Base-by-base conservation (phyloP, 30 jellyfish, hydroid and myxozoan species). In the Rhopilema esculentum region DNA sequence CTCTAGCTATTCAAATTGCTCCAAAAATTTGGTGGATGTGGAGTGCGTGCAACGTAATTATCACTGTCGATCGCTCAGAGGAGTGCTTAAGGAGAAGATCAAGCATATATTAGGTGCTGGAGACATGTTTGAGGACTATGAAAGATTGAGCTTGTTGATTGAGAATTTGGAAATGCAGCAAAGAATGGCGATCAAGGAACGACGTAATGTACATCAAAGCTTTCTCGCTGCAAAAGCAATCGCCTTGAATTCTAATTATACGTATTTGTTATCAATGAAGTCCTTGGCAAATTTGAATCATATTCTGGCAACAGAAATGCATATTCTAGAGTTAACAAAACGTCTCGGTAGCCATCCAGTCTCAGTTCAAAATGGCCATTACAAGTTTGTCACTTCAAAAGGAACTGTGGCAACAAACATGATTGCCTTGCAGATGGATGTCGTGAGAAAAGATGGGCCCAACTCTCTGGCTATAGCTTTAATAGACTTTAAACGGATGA, bases 1-100 rank as follows among this genome's bases (percentile, higher is more conserved):
- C 66, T 76, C 32, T 15, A 83, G 75, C 16, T 66, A 77, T 75
- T 49, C 84, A 0, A 89, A 89, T 49, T 89, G 97, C 72, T 82
- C 97, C 0, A 80, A 57, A 28, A 28, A 27, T 1, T 9, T 72
- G 32, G 51, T 77, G 15, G 86, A 89, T 65, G 84, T 25, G 16
- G 71, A 66, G 53, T 89, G 97, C 33, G 79, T 81, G 25, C 72
- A 8, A 18, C 82, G 68, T n/a, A 89, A 89, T 32, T 51, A 49
- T 18, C 63, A 32, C 62, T 89, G 97, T 31, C 16, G 26, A 4
- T 32, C 69, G 6, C 40, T 81, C 62, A 40, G 91, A 66, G 28
- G 49, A 1, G 16, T 69, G 79, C 79, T 81, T 51, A n/a, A 63
- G 31, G 69, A 63, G 48, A 85, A 57, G 69, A 75, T 75, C 28